Percentiles rank a stretch among this genome's conserved stretches.
Conservation (phyloP, 2,113 vertebrate species). For the Rhinogobius similis region DNA sequence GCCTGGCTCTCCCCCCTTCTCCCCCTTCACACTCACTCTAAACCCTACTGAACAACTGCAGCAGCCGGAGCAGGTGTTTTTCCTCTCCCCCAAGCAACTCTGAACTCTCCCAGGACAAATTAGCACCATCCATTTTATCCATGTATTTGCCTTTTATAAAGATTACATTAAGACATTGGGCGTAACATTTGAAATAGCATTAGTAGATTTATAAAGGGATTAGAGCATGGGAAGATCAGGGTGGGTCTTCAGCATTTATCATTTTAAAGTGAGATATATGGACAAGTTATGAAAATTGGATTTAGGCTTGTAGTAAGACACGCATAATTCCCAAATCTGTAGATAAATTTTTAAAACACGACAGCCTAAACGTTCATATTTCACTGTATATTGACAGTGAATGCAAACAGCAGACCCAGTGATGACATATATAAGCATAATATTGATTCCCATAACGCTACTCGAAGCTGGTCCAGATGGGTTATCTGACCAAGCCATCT, state of each 20-base stretch:
- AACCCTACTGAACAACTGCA: constrained; percentile 48
- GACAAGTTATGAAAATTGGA: constrained; percentile 11
- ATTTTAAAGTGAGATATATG: constrained; percentile 15
- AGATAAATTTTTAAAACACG: constrained; percentile 50
- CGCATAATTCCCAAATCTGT: constrained; percentile 14
- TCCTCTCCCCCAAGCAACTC: constrained; percentile 45
- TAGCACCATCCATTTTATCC: constrained; percentile 22
- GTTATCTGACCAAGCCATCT: neutral
- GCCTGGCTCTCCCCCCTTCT: constrained; percentile 29
- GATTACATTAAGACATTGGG: constrained; percentile 8
- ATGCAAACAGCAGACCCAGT: neutral
- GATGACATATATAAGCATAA: constrained; percentile 9
- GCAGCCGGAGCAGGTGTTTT: constrained; percentile 59
- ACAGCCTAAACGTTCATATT: constrained; percentile 33
- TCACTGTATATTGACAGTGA: constrained; percentile 9
- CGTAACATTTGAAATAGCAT: constrained; percentile 31
- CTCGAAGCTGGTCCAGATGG: constrained; percentile 17
- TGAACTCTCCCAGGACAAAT: constrained; percentile 44
- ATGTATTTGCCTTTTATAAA: neutral
- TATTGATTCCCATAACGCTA: neutral
- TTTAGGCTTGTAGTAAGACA: constrained; percentile 34
- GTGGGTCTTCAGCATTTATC: constrained; percentile 11
- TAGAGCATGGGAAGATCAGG: neutral
- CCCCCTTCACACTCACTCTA: constrained; percentile 16
- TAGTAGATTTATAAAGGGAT: constrained; percentile 26